Base-by-base conservation (phyloP, 2,113 vertebrate species). In the Zootoca vivipara region DNA sequence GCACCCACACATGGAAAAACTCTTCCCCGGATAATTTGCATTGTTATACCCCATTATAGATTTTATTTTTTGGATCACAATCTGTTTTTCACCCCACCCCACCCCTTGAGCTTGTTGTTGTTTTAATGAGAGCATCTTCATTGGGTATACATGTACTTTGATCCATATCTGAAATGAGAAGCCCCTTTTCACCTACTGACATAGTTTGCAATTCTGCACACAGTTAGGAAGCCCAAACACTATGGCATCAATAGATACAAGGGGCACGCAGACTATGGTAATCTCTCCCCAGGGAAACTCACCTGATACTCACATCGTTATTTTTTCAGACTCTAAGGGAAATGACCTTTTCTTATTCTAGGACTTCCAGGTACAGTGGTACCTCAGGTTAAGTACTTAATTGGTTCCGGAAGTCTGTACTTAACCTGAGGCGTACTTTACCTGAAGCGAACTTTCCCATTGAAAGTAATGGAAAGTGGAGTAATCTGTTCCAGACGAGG, bases 1-100 rank as follows among this genome's bases (percentile, higher is more conserved):
- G 93, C 94, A 94, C 93, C 94, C 93, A 96, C 93, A 95, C 88
- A 93, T 95, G 90, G 91, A 95, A 96, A 97, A 96, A 93, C 92
- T 95, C 93, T 92, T 90, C 82, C 90, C 90, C 92, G 88, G 74
- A 91, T 95, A 94, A 97, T 97, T 96, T 96, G 95, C 96, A 96
- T 96, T 93, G 93, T 96, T 95, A 96, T 95, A 93, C 95, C 87
- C 92, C 78, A 95, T 97, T 96, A 96, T 93, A 96, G 94, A 95
- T 89, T 93, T 85, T 96, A 86, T 92, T 94, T 95, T 96, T 96
- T 96, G 92, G 93, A 95, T 96, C 96, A 96, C 96, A 96, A 96
- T 96, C 95, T 96, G 95, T 91, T 93, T 92, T 94, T 93, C 94
- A 92, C 94, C 93, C 95, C 93, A 87, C 80, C 42, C 42, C 46